These are phyloP conservation scores for Hyphantria cunea DNA, from an alignment of 1,140 invertebrate species.

Conservation along the genomic window DNA sequence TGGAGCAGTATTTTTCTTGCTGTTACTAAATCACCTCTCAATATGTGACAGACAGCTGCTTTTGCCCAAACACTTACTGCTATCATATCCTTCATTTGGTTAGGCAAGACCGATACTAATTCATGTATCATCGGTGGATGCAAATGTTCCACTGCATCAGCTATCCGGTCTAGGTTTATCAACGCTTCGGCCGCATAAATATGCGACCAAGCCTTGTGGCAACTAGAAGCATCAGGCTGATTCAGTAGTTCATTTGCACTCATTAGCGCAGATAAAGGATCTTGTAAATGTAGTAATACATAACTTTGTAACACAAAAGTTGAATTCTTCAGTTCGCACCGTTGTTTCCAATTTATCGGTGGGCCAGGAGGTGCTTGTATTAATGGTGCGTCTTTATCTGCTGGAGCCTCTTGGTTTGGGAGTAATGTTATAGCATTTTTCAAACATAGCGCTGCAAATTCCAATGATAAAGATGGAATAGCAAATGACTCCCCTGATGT, in stretches of 20 bases:
- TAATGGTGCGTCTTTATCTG: slow-evolving; percentile 50
- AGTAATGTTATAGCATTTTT: slow-evolving; percentile 90
- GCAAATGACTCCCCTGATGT: slow-evolving; percentile 87
- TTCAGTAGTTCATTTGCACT: slow-evolving; percentile 87
- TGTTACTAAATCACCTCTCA: slow-evolving; percentile 71
- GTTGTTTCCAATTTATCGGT: slow-evolving; percentile 73
- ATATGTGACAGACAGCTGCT: slow-evolving; percentile 72
- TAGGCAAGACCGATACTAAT: slow-evolving; percentile 66
- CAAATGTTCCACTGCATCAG: slow-evolving; percentile 92
- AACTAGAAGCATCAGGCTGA: slow-evolving; percentile 75
- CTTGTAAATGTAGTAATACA: slow-evolving; percentile 91
- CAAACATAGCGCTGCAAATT: slow-evolving; percentile 94
- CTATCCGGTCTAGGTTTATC: slow-evolving; percentile 91
- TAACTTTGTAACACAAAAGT: slow-evolving; percentile 92
- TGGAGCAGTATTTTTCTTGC: slow-evolving; percentile 74
- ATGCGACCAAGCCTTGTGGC: slow-evolving; percentile 89
- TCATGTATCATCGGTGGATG: slow-evolving; percentile 88
- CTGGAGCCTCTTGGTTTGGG: slow-evolving; percentile 63
- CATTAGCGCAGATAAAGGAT: slow-evolving; percentile 91
- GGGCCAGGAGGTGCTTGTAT: slow-evolving; percentile 75
- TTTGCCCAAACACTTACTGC: slow-evolving; percentile 77
- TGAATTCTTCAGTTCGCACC: slow-evolving; percentile 81
- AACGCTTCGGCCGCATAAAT: slow-evolving; percentile 95
- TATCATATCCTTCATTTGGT: slow-evolving; percentile 70
- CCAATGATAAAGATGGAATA: slow-evolving; percentile 92